Conservation (phyloP, 2,113 vertebrate species). For the Catagonus wagneri region DNA sequence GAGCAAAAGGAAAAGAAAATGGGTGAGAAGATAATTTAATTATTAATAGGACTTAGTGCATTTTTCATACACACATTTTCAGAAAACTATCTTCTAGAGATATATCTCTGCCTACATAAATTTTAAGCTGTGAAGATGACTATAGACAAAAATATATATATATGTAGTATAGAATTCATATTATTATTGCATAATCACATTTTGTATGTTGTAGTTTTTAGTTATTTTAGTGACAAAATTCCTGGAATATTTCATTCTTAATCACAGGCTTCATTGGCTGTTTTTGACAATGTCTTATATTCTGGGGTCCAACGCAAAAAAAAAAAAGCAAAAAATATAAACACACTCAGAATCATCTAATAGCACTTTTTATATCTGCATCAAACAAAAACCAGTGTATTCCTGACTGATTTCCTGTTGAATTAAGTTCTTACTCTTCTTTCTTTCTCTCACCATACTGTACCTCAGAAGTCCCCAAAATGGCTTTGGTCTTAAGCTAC, state of each 20-base stretch:
- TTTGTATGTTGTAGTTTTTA: neutral
- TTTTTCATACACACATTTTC: neutral
- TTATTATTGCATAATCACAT: conserved; percentile 7
- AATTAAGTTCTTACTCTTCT: neutral
- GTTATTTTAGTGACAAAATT: neutral
- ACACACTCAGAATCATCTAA: neutral
- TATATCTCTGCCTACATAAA: neutral
- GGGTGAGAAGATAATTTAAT: neutral
- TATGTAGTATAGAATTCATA: neutral
- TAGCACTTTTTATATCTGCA: neutral
- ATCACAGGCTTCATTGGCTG: neutral
- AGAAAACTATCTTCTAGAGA: conserved; percentile 37
- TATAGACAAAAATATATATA: neutral
- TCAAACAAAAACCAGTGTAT: neutral
- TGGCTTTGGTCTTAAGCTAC: neutral
- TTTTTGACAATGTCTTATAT: neutral
- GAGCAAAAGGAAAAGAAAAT: neutral
- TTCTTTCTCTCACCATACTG: neutral
- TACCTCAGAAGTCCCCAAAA: neutral
- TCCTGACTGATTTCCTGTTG: neutral
- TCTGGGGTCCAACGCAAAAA: neutral
- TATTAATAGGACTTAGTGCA: neutral
- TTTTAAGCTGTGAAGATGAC: neutral
- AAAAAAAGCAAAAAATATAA: neutral
- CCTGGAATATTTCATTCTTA: neutral